Conservation (phyloP, 2,888 invertebrate genomes). For the Drosophila rubida region DNA sequence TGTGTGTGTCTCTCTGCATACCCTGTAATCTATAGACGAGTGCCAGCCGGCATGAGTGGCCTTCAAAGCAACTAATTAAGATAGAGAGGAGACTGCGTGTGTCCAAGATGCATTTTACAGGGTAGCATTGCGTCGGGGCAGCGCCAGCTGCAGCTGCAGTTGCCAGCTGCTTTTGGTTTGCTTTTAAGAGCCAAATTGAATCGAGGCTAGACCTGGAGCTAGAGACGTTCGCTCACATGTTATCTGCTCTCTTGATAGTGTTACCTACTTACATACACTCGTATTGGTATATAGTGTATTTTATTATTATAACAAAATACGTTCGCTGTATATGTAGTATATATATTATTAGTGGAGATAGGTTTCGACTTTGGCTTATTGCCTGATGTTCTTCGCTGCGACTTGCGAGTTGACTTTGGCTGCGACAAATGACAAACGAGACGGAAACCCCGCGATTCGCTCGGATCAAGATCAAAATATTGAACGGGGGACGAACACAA, state of each 20-base stretch:
- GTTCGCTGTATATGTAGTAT: conserved; percentile 2
- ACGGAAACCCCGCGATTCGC: conserved; percentile 10
- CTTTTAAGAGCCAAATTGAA: conserved; percentile 60
- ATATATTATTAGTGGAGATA: conserved; percentile 11
- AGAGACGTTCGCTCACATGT: conserved; percentile 59
- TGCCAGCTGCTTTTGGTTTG: conserved; percentile 38
- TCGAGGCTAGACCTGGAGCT: conserved; percentile 26
- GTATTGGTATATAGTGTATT: not conserved
- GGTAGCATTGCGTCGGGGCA: too few species aligned
- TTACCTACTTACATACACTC: conserved; percentile 47
- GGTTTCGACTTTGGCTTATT: conserved; percentile 67
- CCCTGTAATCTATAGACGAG: conserved; percentile 5
- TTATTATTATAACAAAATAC: not conserved
- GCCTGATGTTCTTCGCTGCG: conserved; percentile 47
- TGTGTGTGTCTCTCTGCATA: not conserved
- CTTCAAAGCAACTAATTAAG: too few species aligned
- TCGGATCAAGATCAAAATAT: conserved; percentile 24
- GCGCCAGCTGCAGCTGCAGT: too few species aligned
- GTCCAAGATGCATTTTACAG: too few species aligned
- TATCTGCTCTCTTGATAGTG: conserved; percentile 73
- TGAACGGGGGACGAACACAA: not conserved
- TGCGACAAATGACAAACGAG: conserved; percentile 20
- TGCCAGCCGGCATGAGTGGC: not conserved
- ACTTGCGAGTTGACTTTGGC: conserved; percentile 44
- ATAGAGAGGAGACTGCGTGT: too few species aligned